phyloP scores from a whole-genome alignment of 2,888 invertebrate genomes.

The Xestia rhomboidea region DNA sequence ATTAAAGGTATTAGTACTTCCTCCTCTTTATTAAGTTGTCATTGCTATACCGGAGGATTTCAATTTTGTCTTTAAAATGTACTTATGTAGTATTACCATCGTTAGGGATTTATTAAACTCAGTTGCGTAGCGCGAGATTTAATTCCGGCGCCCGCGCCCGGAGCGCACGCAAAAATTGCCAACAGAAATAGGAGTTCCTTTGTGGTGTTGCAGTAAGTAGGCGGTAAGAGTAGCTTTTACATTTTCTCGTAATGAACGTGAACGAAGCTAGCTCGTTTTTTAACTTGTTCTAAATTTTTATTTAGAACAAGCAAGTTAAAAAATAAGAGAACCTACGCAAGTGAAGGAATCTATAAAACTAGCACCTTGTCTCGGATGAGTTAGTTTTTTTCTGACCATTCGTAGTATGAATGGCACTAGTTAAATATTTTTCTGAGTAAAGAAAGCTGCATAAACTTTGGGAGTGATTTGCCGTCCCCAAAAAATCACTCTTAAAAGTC shows the following conservation, averaged over 20 bases:
- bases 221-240: background rate
- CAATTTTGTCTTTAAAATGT: constrained; percentile 6
- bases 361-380: background rate
- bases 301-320: background rate
- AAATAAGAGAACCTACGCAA: background rate
- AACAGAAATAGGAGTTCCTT: background rate
- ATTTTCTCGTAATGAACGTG: background rate
- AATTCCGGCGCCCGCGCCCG: background rate
- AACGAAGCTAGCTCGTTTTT: background rate
- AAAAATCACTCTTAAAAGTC: background rate
- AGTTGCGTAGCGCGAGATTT: background rate
- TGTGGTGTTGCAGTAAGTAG: background rate
- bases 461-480: background rate
- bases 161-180: background rate
- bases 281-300: background rate
- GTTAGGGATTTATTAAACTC: background rate
- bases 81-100: background rate
- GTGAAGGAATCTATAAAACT: background rate
- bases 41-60: constrained; percentile 7
- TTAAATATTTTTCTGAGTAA: background rate
- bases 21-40: constrained; percentile 52
- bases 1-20: constrained; percentile 58
- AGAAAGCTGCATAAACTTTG: background rate
- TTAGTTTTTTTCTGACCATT: background rate
- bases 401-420: background rate